Percentiles rank a stretch among this genome's conserved stretches.
phyloP scores from a whole-genome alignment of 2,797 vertebrate genomes.

The Psittacula derbiana region DNA sequence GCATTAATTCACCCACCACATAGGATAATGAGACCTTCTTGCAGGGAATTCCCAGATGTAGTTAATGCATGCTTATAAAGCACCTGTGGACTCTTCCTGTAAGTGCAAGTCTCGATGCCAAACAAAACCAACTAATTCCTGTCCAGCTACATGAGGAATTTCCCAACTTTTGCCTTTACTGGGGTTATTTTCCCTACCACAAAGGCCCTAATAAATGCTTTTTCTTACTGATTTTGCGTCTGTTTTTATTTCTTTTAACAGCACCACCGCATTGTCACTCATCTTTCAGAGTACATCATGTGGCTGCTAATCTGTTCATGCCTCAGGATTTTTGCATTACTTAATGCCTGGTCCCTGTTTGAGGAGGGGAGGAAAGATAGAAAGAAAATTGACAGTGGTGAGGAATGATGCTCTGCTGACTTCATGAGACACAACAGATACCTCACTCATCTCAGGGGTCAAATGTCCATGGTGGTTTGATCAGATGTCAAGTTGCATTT shows the following conservation, averaged over 20 bases:
- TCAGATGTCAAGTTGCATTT: slow-evolving; percentile 86
- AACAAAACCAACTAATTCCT: background rate
- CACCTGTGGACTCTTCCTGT: background rate
- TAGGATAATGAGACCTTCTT: background rate
- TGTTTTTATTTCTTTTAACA: background rate
- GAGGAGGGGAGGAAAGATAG: background rate
- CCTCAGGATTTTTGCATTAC: background rate
- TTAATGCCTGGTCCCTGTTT: background rate
- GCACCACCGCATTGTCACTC: background rate
- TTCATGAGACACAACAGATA: slow-evolving; percentile 66
- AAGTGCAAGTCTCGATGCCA: background rate
- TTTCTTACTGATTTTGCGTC: background rate
- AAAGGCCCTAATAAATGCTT: background rate
- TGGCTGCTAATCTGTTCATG: background rate
- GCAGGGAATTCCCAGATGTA: background rate
- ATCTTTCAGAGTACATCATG: background rate
- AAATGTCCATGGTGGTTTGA: slow-evolving; percentile 81
- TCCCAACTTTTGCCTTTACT: background rate
- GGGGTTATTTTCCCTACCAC: background rate
- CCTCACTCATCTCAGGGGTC: slow-evolving; percentile 83
- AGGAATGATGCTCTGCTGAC: slow-evolving; percentile 53
- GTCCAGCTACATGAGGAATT: background rate
- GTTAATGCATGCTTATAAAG: background rate
- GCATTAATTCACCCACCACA: background rate
- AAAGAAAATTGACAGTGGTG: slow-evolving; percentile 17